Base-by-base conservation (phyloP, 1,140 invertebrate genomes). In the Pachypsylla venusta region DNA sequence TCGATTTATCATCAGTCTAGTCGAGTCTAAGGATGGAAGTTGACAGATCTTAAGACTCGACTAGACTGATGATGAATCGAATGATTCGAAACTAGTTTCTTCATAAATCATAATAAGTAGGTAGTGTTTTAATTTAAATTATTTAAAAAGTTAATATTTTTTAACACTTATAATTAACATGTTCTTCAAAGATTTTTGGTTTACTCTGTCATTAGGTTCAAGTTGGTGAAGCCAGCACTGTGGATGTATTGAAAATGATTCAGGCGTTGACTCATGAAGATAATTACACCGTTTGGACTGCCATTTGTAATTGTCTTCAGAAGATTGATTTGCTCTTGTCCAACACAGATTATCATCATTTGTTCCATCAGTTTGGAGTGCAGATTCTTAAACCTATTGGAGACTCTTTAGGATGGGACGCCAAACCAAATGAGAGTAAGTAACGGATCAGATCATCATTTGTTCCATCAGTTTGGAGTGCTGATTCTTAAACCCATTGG, bases 271-370 rank as follows among this genome's bases (percentile, higher is more conserved):
- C 79, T 56, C 78, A 87, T 62, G 92, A 97, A 71, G 83, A 83
- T n/a, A 86, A 93, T 71, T 95, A 88, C 70, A 93, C 89, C 0
- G 92, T 95, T 0, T 96, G 92, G 92, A 85, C 79, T 1, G 86
- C 84, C 12, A 85, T 97, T 61, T 78, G 80, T n/a, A 85, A 83
- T 65, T 84, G 82, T 65, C 68, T 94, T 20, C 76, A 79, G 1
- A 89, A 85, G 69, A 73, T 95, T 14, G 77, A 80, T 16, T 74
- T 81, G 2, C 73, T 95, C 28, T 77, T 84, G 60, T 83, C 85
- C 1, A 82, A 92, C 70, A 85, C 89, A 0, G 82, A 88, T 14
- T 78, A 81, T 53, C 78, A 83, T 62, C 78, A 82, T 22, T 72
- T 79, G 3, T 89, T 89, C 61, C 84, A 87, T 64, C 73, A 76